phyloP scores from a whole-genome alignment of 2,797 vertebrate species.

The Chaenodraco wilsoni region DNA sequence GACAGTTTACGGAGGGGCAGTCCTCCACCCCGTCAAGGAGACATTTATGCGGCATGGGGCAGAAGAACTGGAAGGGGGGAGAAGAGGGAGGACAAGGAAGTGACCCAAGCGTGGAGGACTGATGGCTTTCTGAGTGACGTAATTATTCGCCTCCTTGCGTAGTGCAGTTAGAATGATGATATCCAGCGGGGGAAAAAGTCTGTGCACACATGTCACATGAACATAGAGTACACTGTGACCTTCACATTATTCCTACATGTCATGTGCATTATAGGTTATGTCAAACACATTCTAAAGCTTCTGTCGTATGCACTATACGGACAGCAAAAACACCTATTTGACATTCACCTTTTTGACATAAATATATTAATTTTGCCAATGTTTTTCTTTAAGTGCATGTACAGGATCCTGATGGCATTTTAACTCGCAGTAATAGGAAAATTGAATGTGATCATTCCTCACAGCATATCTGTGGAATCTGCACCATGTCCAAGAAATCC shows the following conservation, averaged over 20 bases:
- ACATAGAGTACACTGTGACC: constrained; percentile 70
- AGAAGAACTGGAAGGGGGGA: constrained; percentile 29
- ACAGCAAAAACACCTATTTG: constrained; percentile 20
- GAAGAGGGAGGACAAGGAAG: constrained; percentile 56
- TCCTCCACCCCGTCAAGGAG: constrained; percentile 78
- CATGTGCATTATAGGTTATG: constrained; percentile 68
- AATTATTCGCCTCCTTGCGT: constrained; percentile 79
- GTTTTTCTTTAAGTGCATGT: constrained; percentile 36
- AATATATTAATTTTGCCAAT: constrained; percentile 44
- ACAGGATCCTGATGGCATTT: constrained; percentile 56
- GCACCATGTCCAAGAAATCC: constrained; percentile 76
- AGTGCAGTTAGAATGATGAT: constrained; percentile 77
- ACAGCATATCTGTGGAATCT: constrained; percentile 68
- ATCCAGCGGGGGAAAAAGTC: constrained; percentile 56
- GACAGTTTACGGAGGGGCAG: constrained; percentile 56
- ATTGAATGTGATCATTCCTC: constrained; percentile 66
- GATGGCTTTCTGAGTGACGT: constrained; percentile 81
- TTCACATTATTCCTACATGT: constrained; percentile 70
- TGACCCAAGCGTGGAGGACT: constrained; percentile 79
- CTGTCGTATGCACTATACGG: constrained; percentile 18
- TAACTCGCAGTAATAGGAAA: constrained; percentile 57
- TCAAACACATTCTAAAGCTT: constrained; percentile 61
- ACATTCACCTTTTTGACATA: constrained; percentile 52
- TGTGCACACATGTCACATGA: constrained; percentile 59
- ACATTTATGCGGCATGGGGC: constrained; percentile 56